Evolutionary conservation across 2,797 vertebrate species (phyloP), one percentile per base, ranked within the genome.

Genomic region (Carapus acus): DNA sequence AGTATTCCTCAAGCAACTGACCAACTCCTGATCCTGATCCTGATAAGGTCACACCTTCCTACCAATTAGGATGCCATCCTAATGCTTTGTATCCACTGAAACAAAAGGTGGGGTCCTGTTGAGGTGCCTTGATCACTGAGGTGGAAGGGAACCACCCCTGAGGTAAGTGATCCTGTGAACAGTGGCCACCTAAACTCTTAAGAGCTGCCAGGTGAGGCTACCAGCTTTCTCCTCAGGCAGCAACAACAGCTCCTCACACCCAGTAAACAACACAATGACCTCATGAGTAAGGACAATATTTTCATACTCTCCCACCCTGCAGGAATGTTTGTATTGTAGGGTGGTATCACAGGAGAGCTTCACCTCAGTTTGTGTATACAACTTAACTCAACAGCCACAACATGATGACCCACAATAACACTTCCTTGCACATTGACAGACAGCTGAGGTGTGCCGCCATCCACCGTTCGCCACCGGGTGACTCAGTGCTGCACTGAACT

Each of bases 121-220:
- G 53, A 56, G 41, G 17, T 55, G 36, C 17, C 31, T 14, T n/a
- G 24, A 40, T 56, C 39, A 38, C 27, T 61, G 1, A 9, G 41
- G 44, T 51, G 39, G 29, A 46, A 63, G 73, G 61, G 36, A 18
- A 34, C 73, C 59, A 57, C 42, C 53, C 42, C 69, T 61, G 24
- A 7, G 57, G 64, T 67, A 82, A 70, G 74, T 82, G 74, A 62
- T 37, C 47, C 42, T 72, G 16, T 46, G 24, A 49, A 57, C 23
- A 56, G 41, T 42, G 49, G 38, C 42, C 48, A 49, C 27, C 62
- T 62, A 64, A n/a, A n/a, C n/a, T n/a, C n/a, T n/a, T n/a, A n/a
- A n/a, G n/a, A n/a, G n/a, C n/a, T n/a, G n/a, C n/a, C n/a, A n/a
- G n/a, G n/a, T n/a, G n/a, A n/a, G n/a, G n/a, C n/a, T n/a, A n/a